Percentiles rank a stretch among this genome's conserved stretches.
phyloP scores from a whole-genome alignment of 2,113 vertebrate genomes.

The Lipotes vexillifer region DNA sequence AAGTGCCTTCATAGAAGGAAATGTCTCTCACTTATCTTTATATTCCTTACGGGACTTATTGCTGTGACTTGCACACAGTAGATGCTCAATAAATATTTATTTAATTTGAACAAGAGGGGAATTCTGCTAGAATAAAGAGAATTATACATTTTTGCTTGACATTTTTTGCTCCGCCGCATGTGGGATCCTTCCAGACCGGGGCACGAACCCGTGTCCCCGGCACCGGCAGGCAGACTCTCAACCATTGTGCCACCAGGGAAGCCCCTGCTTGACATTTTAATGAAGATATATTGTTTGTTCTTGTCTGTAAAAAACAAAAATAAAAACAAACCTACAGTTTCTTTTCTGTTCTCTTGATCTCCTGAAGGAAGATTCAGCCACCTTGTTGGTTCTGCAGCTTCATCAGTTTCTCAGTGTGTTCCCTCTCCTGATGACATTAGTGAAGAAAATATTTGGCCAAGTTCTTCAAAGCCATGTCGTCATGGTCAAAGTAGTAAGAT shows the following conservation, averaged over 20 bases:
- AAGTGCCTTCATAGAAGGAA: neutral
- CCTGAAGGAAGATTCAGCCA: neutral
- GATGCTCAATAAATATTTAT: neutral
- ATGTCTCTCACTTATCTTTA: neutral
- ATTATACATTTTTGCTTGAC: neutral
- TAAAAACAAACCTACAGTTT: neutral
- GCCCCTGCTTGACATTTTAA: slow-evolving; percentile 1
- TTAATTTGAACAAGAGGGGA: neutral
- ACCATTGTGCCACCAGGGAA: too few relatives aligned
- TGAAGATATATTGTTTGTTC: neutral
- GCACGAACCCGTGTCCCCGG: too few relatives aligned
- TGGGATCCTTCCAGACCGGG: too few relatives aligned
- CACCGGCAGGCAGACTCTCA: too few relatives aligned
- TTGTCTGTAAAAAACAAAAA: neutral
- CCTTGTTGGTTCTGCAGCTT: neutral
- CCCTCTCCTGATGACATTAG: neutral
- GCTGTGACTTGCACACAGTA: neutral
- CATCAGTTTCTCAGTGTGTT: neutral
- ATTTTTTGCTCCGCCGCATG: too few relatives aligned
- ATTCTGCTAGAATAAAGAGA: neutral
- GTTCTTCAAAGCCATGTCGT: neutral
- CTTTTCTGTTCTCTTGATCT: neutral
- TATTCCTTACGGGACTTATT: neutral
- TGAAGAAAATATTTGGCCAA: neutral
- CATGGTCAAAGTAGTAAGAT: neutral